Percentiles rank a stretch among this genome's conserved stretches.
Evolutionary conservation across 2,888 invertebrate genomes (phyloP).

Genomic region (Thalpophila matura): DNA sequence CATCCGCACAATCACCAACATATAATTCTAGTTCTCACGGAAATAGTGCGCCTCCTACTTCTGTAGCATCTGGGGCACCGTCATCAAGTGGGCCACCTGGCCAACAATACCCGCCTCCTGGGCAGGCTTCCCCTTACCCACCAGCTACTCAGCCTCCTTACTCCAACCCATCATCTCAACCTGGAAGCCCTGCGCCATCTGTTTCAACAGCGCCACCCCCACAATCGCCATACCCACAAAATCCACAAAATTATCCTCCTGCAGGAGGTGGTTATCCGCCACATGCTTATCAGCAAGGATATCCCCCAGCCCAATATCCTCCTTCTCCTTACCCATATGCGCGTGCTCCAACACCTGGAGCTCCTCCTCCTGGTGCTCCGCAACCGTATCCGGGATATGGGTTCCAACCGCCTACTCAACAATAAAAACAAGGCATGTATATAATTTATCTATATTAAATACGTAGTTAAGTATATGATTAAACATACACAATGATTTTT

Average conservation of each 20-base stretch:
- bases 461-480: too few species aligned
- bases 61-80: constrained; percentile 87
- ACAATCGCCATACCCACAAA: constrained; percentile 89
- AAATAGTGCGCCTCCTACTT: constrained; percentile 86
- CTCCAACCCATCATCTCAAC: constrained; percentile 90
- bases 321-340: constrained; percentile 91
- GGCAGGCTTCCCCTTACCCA: constrained; percentile 92
- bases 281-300: constrained; percentile 89
- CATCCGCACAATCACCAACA: constrained; percentile 92
- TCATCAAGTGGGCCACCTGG: constrained; percentile 90
- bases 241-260: constrained; percentile 87
- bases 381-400: constrained; percentile 95
- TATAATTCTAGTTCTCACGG: constrained; percentile 91
- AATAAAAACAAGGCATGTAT: constrained; percentile 72
- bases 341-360: constrained; percentile 91
- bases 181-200: constrained; percentile 88
- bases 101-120: constrained; percentile 92
- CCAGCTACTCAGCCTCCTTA: constrained; percentile 91
- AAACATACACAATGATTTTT: too few species aligned
- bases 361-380: constrained; percentile 93
- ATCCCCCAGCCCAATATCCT: constrained; percentile 90
- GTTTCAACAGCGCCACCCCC: constrained; percentile 91
- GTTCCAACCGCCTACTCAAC: constrained; percentile 95
- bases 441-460: too few species aligned
- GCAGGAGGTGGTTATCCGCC: constrained; percentile 86